phyloP scores from a whole-genome alignment of 2,113 vertebrate genomes.

The Pteropus alecto region DNA sequence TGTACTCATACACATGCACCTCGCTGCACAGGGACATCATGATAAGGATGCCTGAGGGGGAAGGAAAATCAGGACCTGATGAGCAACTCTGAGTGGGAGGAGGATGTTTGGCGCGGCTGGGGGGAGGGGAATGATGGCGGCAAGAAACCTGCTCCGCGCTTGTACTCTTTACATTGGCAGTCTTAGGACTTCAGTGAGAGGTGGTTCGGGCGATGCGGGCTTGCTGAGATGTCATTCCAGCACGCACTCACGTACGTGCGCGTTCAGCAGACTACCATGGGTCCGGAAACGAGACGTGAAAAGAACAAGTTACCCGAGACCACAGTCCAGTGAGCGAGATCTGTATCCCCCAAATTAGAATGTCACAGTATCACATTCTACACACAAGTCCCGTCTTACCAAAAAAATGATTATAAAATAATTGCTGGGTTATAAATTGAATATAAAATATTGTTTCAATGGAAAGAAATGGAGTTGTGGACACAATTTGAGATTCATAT shows the following conservation, averaged over 20 bases:
- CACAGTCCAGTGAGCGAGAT: background rate
- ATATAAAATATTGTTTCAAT: background rate
- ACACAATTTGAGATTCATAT: background rate
- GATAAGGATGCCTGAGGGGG: slow-evolving; percentile 91
- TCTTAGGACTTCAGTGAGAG: background rate
- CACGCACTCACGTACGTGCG: too few species aligned
- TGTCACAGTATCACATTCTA: background rate
- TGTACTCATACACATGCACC: slow-evolving; percentile 96
- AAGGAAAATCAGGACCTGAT: background rate
- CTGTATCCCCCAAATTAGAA: background rate
- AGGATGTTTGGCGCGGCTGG: accelerated
- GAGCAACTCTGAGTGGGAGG: background rate
- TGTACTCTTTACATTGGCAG: accelerated
- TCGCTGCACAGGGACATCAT: slow-evolving; percentile 97
- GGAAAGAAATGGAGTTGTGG: background rate
- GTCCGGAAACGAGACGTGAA: background rate
- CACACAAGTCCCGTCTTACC: background rate
- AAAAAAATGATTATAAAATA: background rate
- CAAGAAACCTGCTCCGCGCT: background rate
- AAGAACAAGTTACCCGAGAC: background rate
- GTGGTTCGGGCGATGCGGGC: accelerated
- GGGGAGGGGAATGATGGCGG: background rate
- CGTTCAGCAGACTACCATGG: too few species aligned
- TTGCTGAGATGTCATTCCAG: background rate
- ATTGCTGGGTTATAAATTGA: background rate